These are phyloP conservation scores for Varanus salvator DNA, from an alignment of 2,113 vertebrate species.

Conservation along the genomic window DNA sequence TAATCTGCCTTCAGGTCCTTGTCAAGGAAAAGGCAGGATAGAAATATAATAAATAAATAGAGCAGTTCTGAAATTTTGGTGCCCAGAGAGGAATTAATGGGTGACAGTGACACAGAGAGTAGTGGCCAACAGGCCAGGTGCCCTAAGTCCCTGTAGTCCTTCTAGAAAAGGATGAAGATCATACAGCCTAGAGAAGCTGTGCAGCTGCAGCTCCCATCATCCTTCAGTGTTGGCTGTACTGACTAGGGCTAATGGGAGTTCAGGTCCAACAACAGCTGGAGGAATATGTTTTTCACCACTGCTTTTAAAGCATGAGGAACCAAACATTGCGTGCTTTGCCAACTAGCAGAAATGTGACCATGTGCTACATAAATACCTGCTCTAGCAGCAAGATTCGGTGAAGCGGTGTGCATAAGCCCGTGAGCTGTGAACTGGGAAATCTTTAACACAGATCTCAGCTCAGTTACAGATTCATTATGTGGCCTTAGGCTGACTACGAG, in stretches of 20 bases:
- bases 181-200: no score
- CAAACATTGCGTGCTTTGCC: neutral
- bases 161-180: neutral
- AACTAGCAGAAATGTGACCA: neutral
- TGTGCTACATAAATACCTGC: neutral
- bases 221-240: no score
- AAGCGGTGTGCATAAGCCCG: neutral
- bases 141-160: no score
- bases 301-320: neutral
- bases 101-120: neutral
- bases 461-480: neutral
- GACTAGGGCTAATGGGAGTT: no score
- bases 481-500: neutral
- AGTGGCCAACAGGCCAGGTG: neutral
- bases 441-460: neutral
- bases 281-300: no score
- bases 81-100: neutral
- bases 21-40: no score
- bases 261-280: no score
- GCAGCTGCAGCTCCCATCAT: no score
- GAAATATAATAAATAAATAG: no score
- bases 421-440: neutral
- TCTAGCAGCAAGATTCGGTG: no score
- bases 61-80: neutral
- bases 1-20: no score